Base-by-base conservation (phyloP, 64 coral and sea anemone genomes). In the Trachythela sp. region DNA sequence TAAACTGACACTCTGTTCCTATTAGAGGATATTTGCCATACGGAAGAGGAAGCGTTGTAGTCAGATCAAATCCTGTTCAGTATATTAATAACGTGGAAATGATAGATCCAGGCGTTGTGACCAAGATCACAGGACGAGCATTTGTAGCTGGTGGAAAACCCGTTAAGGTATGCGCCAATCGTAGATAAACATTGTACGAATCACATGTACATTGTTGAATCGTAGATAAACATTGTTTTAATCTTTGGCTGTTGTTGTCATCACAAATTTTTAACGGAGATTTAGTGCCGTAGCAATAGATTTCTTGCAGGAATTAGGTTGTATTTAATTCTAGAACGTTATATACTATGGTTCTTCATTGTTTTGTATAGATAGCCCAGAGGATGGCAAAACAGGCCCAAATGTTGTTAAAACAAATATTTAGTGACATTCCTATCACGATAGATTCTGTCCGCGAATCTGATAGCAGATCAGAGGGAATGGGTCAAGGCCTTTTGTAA, bases 401-500 rank as follows among this genome's bases (percentile, higher is more conserved):
- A 9, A 38, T 20, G 15, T 37, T 22, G 9, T 37, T 80, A 18
- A 80, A 39, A 18, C 15, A 30, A 80, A 13, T 29, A 39, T 80
- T 80, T 18, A 35, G 9, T 35, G 75, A 80, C 75, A 39, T 80
- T 80, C 33, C 31, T 13, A 35, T 80, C 17, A 39, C 20, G 2
- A 35, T 80, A 80, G 75, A 80, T 18, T 80, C 75, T 37, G 31
- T 80, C 9, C 37, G 37, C 30, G 75, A 80, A 30, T 80, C 75
- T 2, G 20, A 39, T 30, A 80, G 75, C 75, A 80, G 75, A 80
- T 35, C 75, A 6, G 75, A 80, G 32, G 75, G 75, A 30, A 80
- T 80, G 75, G 75, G 75, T 80, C 75, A 80, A 80, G 75, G 75
- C 9, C 30, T 80, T 15, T 39, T 80, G 75, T 80, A 38, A 80